Base-by-base conservation (phyloP, 1,140 invertebrate genomes). In the Lepidostoma basale region DNA sequence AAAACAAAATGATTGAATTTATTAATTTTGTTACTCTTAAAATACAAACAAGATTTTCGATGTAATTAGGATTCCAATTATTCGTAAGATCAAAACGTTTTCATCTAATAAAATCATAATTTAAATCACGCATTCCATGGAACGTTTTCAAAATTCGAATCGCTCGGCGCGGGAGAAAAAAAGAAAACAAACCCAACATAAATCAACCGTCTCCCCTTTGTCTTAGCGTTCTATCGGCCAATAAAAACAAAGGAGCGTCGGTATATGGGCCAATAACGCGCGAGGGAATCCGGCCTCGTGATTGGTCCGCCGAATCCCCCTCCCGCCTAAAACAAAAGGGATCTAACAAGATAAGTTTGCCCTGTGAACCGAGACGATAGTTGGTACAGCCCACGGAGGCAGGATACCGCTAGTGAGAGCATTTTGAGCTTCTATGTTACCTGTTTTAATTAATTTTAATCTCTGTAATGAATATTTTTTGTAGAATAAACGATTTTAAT, bases 201-300 rank as follows among this genome's bases (percentile, higher is more conserved):
- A 66, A 66, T 66, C 64, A 66, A 45, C 23, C 52, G 62, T 62
- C 58, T 6, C 42, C 33, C 36, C 62, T 59, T 68, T 68, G 70
- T 71, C 65, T 68, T 58, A 45, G 58, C 69, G 64, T 25, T 45
- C 59, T 44, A 68, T 63, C 70, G 62, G 44, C 70, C 70, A 72
- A 72, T 72, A 72, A 72, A 72, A 72, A 68, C 70, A 72, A 68
- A 68, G 70, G 66, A 62, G 42, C 45, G 14, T 22, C 47, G 42
- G 49, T 39, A 49, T 47, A 56, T 47, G 42, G 69, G 66, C 70
- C 70, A 72, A 72, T 72, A 63, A 66, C 62, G 60, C 59, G 65
- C 49, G 62, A 40, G 70, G 28, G 22, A 36, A 36, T 40, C 33
- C 23, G 10, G 45, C 52, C 54, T 18, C 20, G 25, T 42, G 39